Conservation (phyloP, 2,797 vertebrate genomes). For the Pristis pectinata region DNA sequence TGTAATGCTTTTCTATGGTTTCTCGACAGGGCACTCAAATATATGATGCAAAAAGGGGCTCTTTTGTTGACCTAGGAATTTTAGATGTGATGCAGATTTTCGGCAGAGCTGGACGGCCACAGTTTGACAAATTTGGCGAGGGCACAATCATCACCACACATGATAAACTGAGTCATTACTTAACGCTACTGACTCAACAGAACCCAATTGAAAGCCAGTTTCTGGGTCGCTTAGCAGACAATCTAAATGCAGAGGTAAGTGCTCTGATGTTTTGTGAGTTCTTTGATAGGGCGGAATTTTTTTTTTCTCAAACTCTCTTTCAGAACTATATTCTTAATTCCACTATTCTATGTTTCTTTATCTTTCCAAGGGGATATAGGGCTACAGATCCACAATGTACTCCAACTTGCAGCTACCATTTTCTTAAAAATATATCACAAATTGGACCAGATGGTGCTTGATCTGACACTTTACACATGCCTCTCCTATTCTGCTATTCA, state of each 20-base stretch:
- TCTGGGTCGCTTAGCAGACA: conserved; percentile 85
- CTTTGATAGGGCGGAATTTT: not conserved
- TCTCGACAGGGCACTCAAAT: conserved; percentile 86
- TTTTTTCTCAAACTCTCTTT: not conserved
- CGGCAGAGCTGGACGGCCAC: conserved; percentile 86
- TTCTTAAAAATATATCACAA: not conserved
- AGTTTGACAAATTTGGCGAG: conserved; percentile 92
- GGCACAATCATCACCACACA: conserved; percentile 92
- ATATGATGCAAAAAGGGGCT: conserved; percentile 90
- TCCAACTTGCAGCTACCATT: not conserved
- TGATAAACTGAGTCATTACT: conserved; percentile 93
- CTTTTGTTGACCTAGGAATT: conserved; percentile 94
- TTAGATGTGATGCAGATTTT: conserved; percentile 99
- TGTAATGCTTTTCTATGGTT: conserved; percentile 38
- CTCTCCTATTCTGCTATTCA: no score
- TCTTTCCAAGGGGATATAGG: not conserved
- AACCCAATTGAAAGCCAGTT: conserved; percentile 98
- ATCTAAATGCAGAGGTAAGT: conserved; percentile 91
- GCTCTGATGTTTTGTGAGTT: not conserved
- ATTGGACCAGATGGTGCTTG: not conserved
- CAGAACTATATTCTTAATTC: not conserved
- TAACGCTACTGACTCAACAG: conserved; percentile 92
- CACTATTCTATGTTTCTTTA: not conserved
- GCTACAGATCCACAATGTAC: not conserved
- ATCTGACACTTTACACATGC: no score